These are phyloP conservation scores for Drosophila baimaii DNA, from an alignment of 1,140 invertebrate genomes.

Conservation along the genomic window DNA sequence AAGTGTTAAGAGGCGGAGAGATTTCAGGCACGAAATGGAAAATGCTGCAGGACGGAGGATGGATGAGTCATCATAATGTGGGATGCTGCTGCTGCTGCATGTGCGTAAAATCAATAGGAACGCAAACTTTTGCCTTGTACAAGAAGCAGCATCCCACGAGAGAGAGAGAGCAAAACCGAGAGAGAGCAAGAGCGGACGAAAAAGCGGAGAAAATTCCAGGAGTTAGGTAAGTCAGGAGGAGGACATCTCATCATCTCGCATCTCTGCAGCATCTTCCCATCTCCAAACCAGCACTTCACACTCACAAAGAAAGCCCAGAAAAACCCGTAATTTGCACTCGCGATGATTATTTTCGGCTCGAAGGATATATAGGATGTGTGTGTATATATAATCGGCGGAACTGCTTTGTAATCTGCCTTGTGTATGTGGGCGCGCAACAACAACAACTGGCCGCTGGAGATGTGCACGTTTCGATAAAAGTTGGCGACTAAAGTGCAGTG, in stretches of 20 bases:
- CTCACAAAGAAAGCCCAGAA: slow-evolving; percentile 54
- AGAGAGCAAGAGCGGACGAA: neutral
- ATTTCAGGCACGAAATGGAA: too few relatives aligned
- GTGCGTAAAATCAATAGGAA: slow-evolving; percentile 62
- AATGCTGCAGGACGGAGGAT: too few relatives aligned
- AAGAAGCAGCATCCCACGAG: slow-evolving; percentile 34
- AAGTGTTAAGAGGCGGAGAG: too few relatives aligned
- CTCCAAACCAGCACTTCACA: slow-evolving; percentile 23
- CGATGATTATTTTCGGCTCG: slow-evolving; percentile 23
- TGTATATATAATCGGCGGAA: slow-evolving; percentile 19
- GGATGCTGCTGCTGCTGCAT: slow-evolving; percentile 44
- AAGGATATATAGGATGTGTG: slow-evolving; percentile 26
- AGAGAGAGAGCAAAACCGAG: slow-evolving; percentile 10
- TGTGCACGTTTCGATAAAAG: slow-evolving; percentile 79
- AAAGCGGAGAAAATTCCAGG: slow-evolving; percentile 21
- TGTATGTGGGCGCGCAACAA: slow-evolving; percentile 17
- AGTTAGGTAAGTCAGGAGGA: slow-evolving; percentile 13
- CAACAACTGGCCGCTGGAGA: slow-evolving; percentile 53
- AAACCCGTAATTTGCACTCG: slow-evolving; percentile 38
- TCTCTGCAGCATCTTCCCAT: slow-evolving; percentile 36
- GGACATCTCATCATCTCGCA: slow-evolving; percentile 3
- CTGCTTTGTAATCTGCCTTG: slow-evolving; percentile 15
- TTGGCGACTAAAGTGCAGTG: slow-evolving; percentile 79
- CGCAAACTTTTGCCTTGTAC: slow-evolving; percentile 16
- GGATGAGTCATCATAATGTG: slow-evolving; percentile 32